These are phyloP conservation scores for Chelonus insularis DNA, from an alignment of 1,140 invertebrate species.

Conservation along the genomic window DNA sequence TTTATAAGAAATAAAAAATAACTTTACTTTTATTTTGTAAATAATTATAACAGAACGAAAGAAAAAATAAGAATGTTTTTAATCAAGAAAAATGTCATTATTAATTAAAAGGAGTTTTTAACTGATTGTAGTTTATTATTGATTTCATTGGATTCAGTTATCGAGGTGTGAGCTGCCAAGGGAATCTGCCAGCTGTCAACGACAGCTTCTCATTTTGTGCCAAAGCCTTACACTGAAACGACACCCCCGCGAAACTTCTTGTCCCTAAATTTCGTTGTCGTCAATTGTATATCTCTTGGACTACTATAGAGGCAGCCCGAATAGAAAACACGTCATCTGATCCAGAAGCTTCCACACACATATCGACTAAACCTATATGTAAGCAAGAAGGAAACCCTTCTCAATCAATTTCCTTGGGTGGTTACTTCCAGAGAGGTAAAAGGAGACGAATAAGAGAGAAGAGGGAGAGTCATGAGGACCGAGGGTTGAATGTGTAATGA, in stretches of 20 bases:
- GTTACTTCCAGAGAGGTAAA: constrained; percentile 40
- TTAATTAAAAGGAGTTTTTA: neutral
- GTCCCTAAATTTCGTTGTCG: neutral
- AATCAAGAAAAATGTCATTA: too few relatives aligned
- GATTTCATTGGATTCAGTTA: constrained; percentile 50
- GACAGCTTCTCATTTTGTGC: constrained; percentile 53
- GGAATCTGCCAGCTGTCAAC: constrained; percentile 55
- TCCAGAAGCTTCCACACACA: neutral
- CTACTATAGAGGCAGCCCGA: too few relatives aligned
- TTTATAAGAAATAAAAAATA: too few relatives aligned
- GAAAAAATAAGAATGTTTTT: too few relatives aligned
- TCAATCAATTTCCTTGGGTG: constrained; percentile 58
- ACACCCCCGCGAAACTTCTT: neutral
- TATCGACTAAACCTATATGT: too few relatives aligned
- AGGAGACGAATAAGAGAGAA: neutral
- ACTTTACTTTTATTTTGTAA: too few relatives aligned
- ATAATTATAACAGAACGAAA: too few relatives aligned
- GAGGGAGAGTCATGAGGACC: constrained; percentile 11
- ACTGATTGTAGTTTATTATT: constrained; percentile 37
- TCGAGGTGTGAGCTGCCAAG: constrained; percentile 43
- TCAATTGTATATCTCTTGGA: too few relatives aligned
- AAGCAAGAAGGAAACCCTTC: constrained; percentile 40
- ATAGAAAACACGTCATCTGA: too few relatives aligned
- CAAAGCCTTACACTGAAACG: neutral
- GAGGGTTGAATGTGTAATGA: constrained; percentile 59